These are phyloP conservation scores for Petrosia ficiformis DNA, from an alignment of 37 sponge, comb jelly and placozoan genomes.

Conservation along the genomic window DNA sequence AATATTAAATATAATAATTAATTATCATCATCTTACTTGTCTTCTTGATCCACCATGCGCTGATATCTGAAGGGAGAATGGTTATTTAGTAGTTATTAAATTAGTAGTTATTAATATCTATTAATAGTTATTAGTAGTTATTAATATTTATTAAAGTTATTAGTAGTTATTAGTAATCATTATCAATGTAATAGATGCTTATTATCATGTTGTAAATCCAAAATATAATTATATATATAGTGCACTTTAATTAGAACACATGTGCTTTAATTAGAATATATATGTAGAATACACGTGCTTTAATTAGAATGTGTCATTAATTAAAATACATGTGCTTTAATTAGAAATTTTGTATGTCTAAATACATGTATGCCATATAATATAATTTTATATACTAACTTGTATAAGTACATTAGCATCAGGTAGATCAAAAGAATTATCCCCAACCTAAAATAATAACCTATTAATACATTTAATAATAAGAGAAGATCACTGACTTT, in stretches of 20 bases:
- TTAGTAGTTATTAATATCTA: not conserved
- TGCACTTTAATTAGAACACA: no score
- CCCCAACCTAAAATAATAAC: constrained; percentile 83
- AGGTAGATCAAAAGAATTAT: constrained; percentile 98
- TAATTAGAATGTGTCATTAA: no score
- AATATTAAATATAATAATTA: constrained; percentile 2
- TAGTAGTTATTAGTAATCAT: no score
- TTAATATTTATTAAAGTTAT: not conserved
- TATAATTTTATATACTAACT: no score
- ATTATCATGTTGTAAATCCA: no score
- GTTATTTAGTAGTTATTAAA: not conserved
- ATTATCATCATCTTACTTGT: constrained; percentile 49
- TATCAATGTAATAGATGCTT: no score
- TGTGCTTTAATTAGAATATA: no score
- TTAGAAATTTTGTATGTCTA: no score
- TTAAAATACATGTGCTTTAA: no score
- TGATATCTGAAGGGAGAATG: constrained; percentile 60
- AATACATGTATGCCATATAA: no score
- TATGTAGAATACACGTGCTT: no score
- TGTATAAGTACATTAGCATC: constrained; percentile 98
- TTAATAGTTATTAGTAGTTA: not conserved
- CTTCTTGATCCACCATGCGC: constrained; percentile 98
- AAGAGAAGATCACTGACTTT: constrained; percentile 62
- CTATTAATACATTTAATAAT: not conserved
- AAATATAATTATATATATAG: no score